phyloP scores from a whole-genome alignment of 2,113 vertebrate species.

The Phyllopteryx taeniolatus region DNA sequence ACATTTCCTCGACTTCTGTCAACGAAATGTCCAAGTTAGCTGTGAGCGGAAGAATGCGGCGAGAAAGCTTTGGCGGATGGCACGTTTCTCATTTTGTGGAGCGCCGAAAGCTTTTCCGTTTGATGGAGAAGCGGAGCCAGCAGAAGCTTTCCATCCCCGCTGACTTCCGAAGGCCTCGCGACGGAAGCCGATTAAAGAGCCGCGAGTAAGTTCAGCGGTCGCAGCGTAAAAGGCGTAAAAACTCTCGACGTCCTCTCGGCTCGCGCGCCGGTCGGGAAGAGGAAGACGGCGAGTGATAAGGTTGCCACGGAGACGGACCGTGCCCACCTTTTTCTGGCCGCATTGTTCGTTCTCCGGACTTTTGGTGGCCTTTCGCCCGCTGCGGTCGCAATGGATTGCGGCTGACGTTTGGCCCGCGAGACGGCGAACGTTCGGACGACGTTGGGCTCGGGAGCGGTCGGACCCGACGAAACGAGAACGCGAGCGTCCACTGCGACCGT shows the following conservation, averaged over 20 bases:
- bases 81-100: background rate
- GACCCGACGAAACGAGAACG: background rate
- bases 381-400: constrained; percentile 43
- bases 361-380: constrained; percentile 11
- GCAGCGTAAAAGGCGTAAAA: constrained; percentile 66
- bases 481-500: background rate
- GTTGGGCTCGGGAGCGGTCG: background rate
- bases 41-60: background rate
- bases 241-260: constrained; percentile 65
- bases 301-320: constrained; percentile 50
- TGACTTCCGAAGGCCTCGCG: constrained; percentile 49
- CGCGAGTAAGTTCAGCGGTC: constrained; percentile 35
- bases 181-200: constrained; percentile 43
- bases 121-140: constrained; percentile 43
- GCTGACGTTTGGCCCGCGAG: constrained; percentile 53
- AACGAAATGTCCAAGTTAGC: background rate
- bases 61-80: background rate
- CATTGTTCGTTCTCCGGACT: constrained; percentile 33
- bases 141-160: constrained; percentile 52
- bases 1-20: too few species aligned
- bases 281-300: constrained; percentile 10
- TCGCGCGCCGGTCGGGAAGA: constrained; percentile 40
- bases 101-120: constrained; percentile 4
- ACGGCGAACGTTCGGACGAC: constrained; percentile 23
- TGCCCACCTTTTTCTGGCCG: constrained; percentile 23